Base-by-base conservation (phyloP, 2,888 invertebrate genomes). In the Tupiocoris notatus region DNA sequence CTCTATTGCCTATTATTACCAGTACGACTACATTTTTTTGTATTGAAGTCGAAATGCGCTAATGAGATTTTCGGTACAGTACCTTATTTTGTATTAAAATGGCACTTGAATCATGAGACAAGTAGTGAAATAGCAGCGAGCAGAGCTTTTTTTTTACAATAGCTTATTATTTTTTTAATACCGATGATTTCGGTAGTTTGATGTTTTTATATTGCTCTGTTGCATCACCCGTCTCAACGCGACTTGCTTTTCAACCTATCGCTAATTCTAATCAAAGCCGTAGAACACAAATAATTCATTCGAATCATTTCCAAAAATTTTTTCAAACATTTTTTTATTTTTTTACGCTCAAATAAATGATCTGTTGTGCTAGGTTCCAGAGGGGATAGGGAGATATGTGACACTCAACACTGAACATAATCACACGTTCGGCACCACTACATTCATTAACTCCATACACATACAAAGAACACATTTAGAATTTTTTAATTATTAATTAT, bases 301-400 rank as follows among this genome's bases (percentile, higher is more conserved):
- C 1, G 23, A 9, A 16, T 22, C 22, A 2, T 70, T 70, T 59
- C 21, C n/a, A n/a, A n/a, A n/a, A n/a, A 21, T 59, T 70, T 61
- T 18, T 59, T 25, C 24, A 23, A 18, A 59, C 58, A 58, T 9
- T 59, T 70, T 59, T 58, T 24, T 23, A 3, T 59, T 23, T 67
- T 39, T 17, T 2, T 17, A 39, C 39, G 3, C 23, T 23, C n/a
- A 21, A 73, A 63, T 73, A 73, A 73, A 63, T 73, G 73, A 73
- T 73, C 73, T 73, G 73, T 73, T 73, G 73, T 73, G 62, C 73
- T 62, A 25, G 24, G 59, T 58, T 20, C 63, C 73, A 62, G 63
- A 73, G 39, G 62, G 57, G 21, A 62, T 61, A 73, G 73, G 73
- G 73, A 73, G 73, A 73, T 73, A 73, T 73, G 73, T 73, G 73